Evolutionary conservation across 2,888 invertebrate genomes (phyloP).

Genomic region (Brachyopa scutellaris): DNA sequence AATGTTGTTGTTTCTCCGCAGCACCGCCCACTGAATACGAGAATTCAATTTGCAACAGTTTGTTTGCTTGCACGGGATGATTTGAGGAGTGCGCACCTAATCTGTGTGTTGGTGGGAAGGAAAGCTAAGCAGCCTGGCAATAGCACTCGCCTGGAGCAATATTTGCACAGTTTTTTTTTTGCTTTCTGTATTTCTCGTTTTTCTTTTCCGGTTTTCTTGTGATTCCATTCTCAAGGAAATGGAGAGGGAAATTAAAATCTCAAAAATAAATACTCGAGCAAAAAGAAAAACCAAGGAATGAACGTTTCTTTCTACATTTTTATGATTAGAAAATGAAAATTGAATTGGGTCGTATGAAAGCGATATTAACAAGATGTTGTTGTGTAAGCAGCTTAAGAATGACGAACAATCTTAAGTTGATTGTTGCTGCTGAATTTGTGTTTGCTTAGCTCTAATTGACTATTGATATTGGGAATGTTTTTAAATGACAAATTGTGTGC

Average conservation of each 20-base stretch:
- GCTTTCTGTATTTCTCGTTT: not conserved
- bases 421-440: constrained; percentile 12
- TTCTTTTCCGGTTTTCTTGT: too few relatives aligned
- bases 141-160: constrained; percentile 44
- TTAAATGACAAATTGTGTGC: not conserved
- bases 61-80: constrained; percentile 66
- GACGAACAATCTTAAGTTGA: constrained; percentile 29
- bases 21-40: constrained; percentile 50
- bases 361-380: constrained; percentile 29
- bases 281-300: constrained; percentile 26
- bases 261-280: constrained; percentile 49
- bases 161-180: constrained; percentile 55
- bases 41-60: constrained; percentile 72
- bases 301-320: constrained; percentile 46
- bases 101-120: constrained; percentile 39
- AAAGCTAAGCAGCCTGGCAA: constrained; percentile 2
- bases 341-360: constrained; percentile 51
- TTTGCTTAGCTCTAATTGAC: constrained; percentile 31
- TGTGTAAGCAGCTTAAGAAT: constrained; percentile 20
- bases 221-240: constrained; percentile 21
- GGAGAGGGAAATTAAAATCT: constrained; percentile 67
- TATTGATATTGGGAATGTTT: too few relatives aligned
- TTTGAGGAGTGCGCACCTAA: constrained; percentile 63
- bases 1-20: constrained; percentile 9
- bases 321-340: constrained; percentile 59